phyloP scores from a whole-genome alignment of 2,113 vertebrate species.

The Ciconia maguari region DNA sequence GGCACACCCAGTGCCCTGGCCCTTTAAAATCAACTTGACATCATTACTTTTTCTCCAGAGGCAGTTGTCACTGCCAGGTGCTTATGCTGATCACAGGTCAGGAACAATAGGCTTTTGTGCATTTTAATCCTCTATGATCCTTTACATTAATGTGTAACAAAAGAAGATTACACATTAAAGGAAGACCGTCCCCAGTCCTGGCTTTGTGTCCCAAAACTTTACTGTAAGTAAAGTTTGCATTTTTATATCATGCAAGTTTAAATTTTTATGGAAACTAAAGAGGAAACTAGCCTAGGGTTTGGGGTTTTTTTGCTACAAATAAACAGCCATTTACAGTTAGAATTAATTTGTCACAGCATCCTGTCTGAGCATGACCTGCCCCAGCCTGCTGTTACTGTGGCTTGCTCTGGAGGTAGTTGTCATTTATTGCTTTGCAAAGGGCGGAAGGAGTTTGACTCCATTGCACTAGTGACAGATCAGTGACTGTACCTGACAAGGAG shows the following conservation, averaged over 20 bases:
- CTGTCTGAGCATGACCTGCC: neutral
- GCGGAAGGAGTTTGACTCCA: neutral
- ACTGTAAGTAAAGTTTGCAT: neutral
- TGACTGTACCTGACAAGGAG: neutral
- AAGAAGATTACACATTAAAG: neutral
- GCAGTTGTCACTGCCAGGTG: neutral
- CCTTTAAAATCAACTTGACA: neutral
- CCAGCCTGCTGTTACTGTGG: neutral
- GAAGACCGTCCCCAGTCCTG: neutral
- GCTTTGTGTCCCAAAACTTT: neutral
- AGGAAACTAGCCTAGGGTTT: neutral
- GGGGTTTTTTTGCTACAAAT: neutral
- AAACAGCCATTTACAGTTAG: neutral
- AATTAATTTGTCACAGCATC: neutral
- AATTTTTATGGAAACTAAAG: neutral
- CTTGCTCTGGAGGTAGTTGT: neutral
- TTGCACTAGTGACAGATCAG: neutral
- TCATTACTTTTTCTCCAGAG: neutral
- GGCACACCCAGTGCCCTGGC: neutral
- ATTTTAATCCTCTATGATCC: neutral
- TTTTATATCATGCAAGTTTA: neutral
- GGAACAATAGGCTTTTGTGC: conserved; percentile 34
- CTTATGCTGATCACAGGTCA: neutral
- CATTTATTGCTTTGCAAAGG: neutral
- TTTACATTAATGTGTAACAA: neutral